Conservation (phyloP, 2,888 invertebrate genomes). For the Sarcophaga subvicina region DNA sequence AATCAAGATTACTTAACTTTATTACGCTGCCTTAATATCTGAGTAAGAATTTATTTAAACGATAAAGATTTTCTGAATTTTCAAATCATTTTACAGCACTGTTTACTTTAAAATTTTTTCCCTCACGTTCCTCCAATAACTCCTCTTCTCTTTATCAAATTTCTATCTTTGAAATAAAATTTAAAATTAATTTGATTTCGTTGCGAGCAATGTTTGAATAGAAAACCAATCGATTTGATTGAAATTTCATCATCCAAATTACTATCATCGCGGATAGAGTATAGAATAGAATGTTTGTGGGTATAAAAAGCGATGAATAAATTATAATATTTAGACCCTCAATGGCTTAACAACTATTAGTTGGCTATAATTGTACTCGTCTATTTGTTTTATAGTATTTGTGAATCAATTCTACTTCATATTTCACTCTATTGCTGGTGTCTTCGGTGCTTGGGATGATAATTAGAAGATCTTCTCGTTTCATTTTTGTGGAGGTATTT, state of each 20-base stretch:
- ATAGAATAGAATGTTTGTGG: neutral
- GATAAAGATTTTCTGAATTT: too few species aligned
- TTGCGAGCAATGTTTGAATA: conserved; percentile 22
- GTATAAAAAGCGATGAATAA: conserved; percentile 16
- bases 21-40: too few species aligned
- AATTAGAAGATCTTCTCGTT: too few species aligned
- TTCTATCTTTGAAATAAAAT: neutral
- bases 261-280: neutral
- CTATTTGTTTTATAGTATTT: too few species aligned
- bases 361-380: too few species aligned
- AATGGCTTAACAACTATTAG: neutral
- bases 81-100: neutral
- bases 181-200: conserved; percentile 25
- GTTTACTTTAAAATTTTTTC: neutral
- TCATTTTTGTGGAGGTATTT: too few species aligned
- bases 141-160: neutral
- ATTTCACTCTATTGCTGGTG: too few species aligned
- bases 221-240: conserved; percentile 48
- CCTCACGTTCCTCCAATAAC: neutral
- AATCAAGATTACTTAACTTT: too few species aligned
- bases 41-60: too few species aligned
- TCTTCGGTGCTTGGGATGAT: too few species aligned
- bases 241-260: conserved; percentile 34
- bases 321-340: conserved; percentile 27
- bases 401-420: too few species aligned